phyloP scores from a whole-genome alignment of 2,888 invertebrate genomes.

The Trichogramma dendrolimi region DNA sequence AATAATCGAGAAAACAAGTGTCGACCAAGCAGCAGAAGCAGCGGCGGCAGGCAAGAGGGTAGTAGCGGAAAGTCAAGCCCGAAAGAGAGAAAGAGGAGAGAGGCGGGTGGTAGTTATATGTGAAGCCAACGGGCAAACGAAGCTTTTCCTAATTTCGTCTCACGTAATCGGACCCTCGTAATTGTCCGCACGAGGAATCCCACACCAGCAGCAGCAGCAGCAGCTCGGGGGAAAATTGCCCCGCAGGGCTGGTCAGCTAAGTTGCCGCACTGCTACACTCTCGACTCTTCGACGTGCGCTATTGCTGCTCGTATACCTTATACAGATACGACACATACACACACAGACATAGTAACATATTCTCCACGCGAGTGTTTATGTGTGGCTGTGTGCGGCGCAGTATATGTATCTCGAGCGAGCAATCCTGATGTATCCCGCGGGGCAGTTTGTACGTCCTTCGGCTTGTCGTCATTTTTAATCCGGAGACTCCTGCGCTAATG shows the following conservation, averaged over 20 bases:
- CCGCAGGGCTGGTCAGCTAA: conserved; percentile 16
- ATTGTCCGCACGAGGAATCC: conserved; percentile 46
- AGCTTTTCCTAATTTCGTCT: conserved; percentile 28
- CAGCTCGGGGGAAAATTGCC: conserved; percentile 32
- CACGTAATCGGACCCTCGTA: conserved; percentile 42
- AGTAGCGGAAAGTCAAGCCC: not conserved
- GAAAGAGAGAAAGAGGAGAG: not conserved
- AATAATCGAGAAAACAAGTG: conserved; percentile 4
- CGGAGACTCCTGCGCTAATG: conserved; percentile 15
- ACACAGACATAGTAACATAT: too few species aligned
- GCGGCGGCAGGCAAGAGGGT: not conserved
- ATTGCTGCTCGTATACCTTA: too few species aligned
- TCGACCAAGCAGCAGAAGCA: not conserved
- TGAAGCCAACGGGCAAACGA: too few species aligned
- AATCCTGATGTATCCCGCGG: too few species aligned
- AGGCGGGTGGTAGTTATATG: too few species aligned
- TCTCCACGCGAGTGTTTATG: too few species aligned
- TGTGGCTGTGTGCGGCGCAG: too few species aligned
- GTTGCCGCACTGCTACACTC: too few species aligned
- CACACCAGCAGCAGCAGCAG: conserved; percentile 37
- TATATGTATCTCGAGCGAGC: too few species aligned
- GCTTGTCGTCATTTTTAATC: conserved; percentile 23
- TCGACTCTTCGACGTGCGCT: too few species aligned
- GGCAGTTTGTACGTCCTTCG: too few species aligned
- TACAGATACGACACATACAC: too few species aligned